phyloP scores from a whole-genome alignment of 2,888 invertebrate genomes.

The Diarsia dahlii region DNA sequence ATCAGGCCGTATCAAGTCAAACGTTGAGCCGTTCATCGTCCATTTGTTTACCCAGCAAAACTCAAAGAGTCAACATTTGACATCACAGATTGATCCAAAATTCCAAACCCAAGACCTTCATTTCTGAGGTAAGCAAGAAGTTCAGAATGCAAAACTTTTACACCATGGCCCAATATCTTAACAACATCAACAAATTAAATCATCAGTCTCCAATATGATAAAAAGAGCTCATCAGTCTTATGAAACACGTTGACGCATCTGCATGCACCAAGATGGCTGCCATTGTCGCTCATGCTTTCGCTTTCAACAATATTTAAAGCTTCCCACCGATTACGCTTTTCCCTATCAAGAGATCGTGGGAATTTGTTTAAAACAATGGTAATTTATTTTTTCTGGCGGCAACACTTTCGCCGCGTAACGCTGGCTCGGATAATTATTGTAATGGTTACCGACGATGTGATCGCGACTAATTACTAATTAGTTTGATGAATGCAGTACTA shows the following conservation, averaged over 20 bases:
- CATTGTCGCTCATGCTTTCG: conserved; percentile 84
- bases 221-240: conserved; percentile 60
- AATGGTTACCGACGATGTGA: conserved; percentile 68
- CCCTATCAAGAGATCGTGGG: conserved; percentile 89
- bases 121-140: neutral
- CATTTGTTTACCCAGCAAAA: neutral
- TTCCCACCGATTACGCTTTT: conserved; percentile 89
- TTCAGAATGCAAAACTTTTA: neutral
- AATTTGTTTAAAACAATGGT: conserved; percentile 82
- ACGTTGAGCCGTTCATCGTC: neutral
- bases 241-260: conserved; percentile 64
- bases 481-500: conserved; percentile 29
- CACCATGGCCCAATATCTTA: conserved; percentile 4
- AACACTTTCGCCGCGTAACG: conserved; percentile 87
- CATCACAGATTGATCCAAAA: neutral
- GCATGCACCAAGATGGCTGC: conserved; percentile 67
- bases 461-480: conserved; percentile 72
- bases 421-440: conserved; percentile 77
- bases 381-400: conserved; percentile 82
- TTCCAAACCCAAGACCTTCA: neutral
- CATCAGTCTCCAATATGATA: conserved; percentile 59
- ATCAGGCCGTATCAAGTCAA: neutral
- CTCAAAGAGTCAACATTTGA: neutral
- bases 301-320: conserved; percentile 81
- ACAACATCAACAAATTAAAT: conserved; percentile 48